phyloP scores from a whole-genome alignment of 2,888 invertebrate species.

The Troglohyphantes excavatus region DNA sequence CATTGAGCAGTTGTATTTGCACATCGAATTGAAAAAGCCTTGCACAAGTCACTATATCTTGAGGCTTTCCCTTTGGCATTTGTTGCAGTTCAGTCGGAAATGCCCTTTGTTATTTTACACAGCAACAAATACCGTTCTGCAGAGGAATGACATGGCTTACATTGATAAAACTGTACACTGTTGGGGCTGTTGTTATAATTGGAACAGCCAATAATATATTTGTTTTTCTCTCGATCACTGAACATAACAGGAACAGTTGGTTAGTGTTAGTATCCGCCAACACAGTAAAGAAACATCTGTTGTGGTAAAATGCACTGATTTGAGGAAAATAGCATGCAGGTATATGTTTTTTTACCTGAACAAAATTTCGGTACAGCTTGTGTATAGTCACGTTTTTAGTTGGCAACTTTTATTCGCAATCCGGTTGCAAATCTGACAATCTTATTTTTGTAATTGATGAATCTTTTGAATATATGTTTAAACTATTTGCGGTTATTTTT shows the following conservation, averaged over 20 bases:
- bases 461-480: no score
- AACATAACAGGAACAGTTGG: slow-evolving; percentile 20
- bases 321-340: not conserved
- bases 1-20: slow-evolving; percentile 78
- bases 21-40: slow-evolving; percentile 72
- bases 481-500: no score
- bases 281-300: not conserved
- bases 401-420: no score
- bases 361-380: no score
- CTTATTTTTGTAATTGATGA: no score
- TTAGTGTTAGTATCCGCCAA: not conserved
- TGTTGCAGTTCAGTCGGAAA: slow-evolving; percentile 51
- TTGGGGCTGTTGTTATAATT: slow-evolving; percentile 32
- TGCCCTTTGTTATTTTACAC: slow-evolving; percentile 63
- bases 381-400: no score
- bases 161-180: slow-evolving; percentile 48
- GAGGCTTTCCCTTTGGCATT: slow-evolving; percentile 66
- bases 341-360: no score
- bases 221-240: slow-evolving; percentile 29
- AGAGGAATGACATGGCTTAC: slow-evolving; percentile 43
- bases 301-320: not conserved
- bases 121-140: slow-evolving; percentile 30
- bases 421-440: no score
- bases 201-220: slow-evolving; percentile 12
- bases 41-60: slow-evolving; percentile 42